Conservation (phyloP, 2,888 invertebrate species). For the Scaptomyza parva region DNA sequence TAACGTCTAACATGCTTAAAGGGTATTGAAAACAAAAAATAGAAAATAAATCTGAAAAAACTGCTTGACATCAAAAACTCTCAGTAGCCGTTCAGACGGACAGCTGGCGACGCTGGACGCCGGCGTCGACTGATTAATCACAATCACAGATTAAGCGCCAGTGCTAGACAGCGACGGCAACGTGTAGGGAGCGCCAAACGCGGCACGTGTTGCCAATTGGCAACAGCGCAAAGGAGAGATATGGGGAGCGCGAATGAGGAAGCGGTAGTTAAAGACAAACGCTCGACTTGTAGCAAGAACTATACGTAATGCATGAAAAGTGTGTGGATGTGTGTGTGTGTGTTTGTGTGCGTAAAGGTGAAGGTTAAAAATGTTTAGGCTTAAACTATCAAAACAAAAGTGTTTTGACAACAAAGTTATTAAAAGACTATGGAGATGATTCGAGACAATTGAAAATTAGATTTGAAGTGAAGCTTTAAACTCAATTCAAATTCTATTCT, state of each 20-base stretch:
- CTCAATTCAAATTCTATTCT: no score
- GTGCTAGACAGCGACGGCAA: constrained; percentile 40
- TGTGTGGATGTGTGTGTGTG: no score
- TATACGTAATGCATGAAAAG: neutral
- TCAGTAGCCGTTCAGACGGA: constrained; percentile 65
- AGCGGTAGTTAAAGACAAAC: constrained; percentile 5
- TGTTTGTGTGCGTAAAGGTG: constrained; percentile 39
- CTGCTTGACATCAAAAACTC: constrained; percentile 65
- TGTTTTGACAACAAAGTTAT: constrained; percentile 25
- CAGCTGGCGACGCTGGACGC: constrained; percentile 59
- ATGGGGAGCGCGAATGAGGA: neutral
- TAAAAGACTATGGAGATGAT: constrained; percentile 32
- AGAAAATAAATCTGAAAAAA: constrained; percentile 50
- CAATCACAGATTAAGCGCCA: constrained; percentile 79
- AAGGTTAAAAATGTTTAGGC: constrained; percentile 52
- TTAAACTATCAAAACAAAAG: constrained; percentile 45
- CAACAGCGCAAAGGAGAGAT: neutral
- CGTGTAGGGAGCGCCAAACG: constrained; percentile 45
- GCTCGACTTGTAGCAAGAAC: constrained; percentile 6
- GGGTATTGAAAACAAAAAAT: constrained; percentile 5
- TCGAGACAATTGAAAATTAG: constrained; percentile 33
- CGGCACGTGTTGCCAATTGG: constrained; percentile 51
- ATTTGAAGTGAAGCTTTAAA: constrained; percentile 16
- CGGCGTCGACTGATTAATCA: constrained; percentile 73
- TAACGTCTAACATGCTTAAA: neutral